Evolutionary conservation across 2,113 vertebrate genomes (phyloP).

Genomic region (Oreochromis aureus): DNA sequence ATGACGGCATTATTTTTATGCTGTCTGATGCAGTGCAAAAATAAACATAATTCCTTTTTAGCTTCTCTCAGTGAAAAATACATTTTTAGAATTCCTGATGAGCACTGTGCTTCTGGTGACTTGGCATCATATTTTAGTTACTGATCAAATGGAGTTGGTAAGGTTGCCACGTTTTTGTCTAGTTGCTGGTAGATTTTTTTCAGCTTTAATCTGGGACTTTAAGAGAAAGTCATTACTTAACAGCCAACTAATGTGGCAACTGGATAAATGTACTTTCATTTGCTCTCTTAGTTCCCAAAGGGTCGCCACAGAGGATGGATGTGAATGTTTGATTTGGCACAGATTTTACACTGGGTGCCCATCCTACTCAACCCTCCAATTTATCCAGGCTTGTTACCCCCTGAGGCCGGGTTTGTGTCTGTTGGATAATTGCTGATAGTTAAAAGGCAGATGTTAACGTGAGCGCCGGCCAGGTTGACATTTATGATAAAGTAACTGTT

Average conservation of each 20-base stretch:
- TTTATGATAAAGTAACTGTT: neutral
- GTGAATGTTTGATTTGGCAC: neutral
- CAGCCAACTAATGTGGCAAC: neutral
- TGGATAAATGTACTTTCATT: neutral
- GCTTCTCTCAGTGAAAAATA: no score
- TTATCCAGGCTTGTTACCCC: neutral
- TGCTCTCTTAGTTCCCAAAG: neutral
- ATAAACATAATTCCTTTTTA: neutral
- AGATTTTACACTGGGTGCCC: neutral
- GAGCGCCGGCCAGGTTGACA: neutral
- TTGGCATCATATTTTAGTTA: neutral
- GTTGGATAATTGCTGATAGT: neutral
- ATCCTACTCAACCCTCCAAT: neutral
- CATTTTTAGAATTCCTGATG: neutral
- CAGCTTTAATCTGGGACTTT: neutral
- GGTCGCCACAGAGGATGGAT: neutral
- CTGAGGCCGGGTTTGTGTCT: neutral
- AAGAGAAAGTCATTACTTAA: neutral
- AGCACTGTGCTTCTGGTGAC: neutral
- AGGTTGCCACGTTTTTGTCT: neutral
- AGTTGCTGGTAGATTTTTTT: neutral
- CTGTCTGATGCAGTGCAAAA: neutral
- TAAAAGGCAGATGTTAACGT: neutral
- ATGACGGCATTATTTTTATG: neutral
- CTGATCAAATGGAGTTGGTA: neutral